Conservation (phyloP, 2,888 invertebrate species). For the Euclidia mi region DNA sequence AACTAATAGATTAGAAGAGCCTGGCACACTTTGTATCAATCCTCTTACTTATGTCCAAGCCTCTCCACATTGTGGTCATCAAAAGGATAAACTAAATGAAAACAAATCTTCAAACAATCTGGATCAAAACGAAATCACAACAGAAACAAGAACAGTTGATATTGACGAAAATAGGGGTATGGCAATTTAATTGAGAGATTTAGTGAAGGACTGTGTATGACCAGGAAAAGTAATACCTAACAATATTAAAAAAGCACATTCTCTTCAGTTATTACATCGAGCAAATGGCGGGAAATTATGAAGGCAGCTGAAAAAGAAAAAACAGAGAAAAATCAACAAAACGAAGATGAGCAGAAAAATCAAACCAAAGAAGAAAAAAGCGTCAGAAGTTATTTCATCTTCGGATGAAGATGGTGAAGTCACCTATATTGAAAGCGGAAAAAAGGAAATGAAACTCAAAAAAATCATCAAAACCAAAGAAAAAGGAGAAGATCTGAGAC, state of each 20-base stretch:
- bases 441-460: not conserved
- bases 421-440: no score
- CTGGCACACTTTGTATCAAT: constrained; percentile 20
- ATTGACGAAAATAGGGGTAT: no score
- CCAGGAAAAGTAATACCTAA: constrained; percentile 35
- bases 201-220: constrained; percentile 33
- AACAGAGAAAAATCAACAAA: no score
- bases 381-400: no score
- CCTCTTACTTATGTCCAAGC: constrained; percentile 3
- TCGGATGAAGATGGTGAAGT: no score
- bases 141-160: no score
- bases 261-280: constrained; percentile 32
- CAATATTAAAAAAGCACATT: constrained; percentile 30
- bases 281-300: constrained; percentile 34
- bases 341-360: constrained; percentile 15
- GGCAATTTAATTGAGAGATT: no score
- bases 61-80: not conserved
- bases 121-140: no score
- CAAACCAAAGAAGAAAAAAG: not conserved
- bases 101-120: no score
- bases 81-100: no score
- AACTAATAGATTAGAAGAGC: constrained; percentile 17
- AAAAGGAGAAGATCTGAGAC: constrained; percentile 5
- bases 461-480: constrained; percentile 8
- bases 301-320: constrained; percentile 33